These are phyloP conservation scores for Pteruthius melanotis DNA, from an alignment of 2,113 vertebrate genomes.

Conservation along the genomic window DNA sequence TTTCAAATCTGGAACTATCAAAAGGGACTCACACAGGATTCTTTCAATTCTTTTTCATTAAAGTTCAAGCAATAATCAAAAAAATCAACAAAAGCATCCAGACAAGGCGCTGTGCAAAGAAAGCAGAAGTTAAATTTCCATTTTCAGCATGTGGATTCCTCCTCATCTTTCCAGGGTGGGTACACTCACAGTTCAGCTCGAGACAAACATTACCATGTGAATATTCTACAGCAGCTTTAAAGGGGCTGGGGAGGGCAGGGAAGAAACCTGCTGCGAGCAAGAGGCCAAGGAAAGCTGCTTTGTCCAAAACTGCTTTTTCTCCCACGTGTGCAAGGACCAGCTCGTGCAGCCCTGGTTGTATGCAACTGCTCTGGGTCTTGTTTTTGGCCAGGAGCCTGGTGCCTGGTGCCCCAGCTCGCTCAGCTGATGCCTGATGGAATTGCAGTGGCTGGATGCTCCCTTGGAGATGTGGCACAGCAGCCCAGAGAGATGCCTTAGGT, in stretches of 20 bases:
- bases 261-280: neutral
- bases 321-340: neutral
- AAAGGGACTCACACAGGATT: neutral
- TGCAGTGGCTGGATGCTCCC: neutral
- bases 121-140: conserved; percentile 9
- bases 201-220: neutral
- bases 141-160: neutral
- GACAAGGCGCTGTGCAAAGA: neutral
- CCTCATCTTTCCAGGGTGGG: neutral
- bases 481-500: too few species aligned
- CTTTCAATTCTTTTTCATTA: conserved; percentile 5
- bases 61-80: conserved; percentile 26
- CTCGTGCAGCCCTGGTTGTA: neutral
- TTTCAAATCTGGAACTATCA: conserved; percentile 24
- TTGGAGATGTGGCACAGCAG: neutral
- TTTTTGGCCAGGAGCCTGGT: neutral
- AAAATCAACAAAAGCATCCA: conserved; percentile 23
- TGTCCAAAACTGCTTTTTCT: neutral
- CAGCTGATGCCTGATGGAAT: rapidly evolving
- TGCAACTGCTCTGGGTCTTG: neutral
- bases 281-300: neutral
- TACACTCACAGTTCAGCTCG: neutral
- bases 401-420: neutral
- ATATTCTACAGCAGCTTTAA: neutral
- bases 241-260: neutral